phyloP scores from a whole-genome alignment of 1,140 invertebrate species.

The Drosophila kohkoa region DNA sequence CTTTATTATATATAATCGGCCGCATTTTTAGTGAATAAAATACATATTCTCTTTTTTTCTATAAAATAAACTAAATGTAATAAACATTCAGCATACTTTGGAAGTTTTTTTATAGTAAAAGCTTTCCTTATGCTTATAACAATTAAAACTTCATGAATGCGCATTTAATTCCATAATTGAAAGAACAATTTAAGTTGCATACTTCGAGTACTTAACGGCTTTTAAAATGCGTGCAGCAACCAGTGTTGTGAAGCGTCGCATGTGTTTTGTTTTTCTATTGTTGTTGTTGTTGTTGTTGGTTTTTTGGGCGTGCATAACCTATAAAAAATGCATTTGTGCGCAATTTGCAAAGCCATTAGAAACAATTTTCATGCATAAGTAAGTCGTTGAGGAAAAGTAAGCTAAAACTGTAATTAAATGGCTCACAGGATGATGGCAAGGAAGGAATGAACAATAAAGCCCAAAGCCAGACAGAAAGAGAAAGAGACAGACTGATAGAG shows the following conservation, averaged over 20 bases:
- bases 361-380: conserved; percentile 57
- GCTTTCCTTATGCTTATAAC: too few relatives aligned
- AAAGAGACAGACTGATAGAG: conserved; percentile 9
- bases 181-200: too few relatives aligned
- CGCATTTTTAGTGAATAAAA: too few relatives aligned
- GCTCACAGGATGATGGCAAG: conserved; percentile 39
- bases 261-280: conserved; percentile 4
- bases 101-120: too few relatives aligned
- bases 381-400: conserved; percentile 46
- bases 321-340: conserved; percentile 57
- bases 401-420: conserved; percentile 59
- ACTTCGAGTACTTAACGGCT: too few relatives aligned
- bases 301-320: conserved; percentile 13
- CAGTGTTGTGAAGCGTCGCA: conserved; percentile 14
- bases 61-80: too few relatives aligned
- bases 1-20: too few relatives aligned
- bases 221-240: neutral
- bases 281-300: too few relatives aligned
- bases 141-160: too few relatives aligned
- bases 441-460: conserved; percentile 33
- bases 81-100: too few relatives aligned
- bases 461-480: conserved; percentile 33
- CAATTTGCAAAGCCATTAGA: conserved; percentile 58
- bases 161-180: too few relatives aligned
- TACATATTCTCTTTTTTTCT: too few relatives aligned